Evolutionary conservation across 2,888 invertebrate genomes (phyloP), one percentile per base, ranked within the genome.

Genomic region (Apoderus coryli): DNA sequence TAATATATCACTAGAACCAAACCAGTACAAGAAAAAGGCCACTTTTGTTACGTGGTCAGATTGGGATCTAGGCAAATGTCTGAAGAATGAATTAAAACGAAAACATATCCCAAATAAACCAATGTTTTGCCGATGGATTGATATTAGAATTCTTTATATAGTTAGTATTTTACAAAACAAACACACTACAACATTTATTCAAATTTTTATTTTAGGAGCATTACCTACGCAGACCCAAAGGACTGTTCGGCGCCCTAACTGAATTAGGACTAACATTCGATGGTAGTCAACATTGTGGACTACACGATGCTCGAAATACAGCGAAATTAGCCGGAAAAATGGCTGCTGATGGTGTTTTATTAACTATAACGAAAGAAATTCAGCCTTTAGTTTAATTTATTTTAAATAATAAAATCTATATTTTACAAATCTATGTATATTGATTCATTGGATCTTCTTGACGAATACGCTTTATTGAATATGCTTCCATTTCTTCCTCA

Each of bases 371-470:
- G 23, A 60, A 55, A 43, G 59, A 57, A 4, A 11, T n/a, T n/a
- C n/a, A n/a, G n/a, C n/a, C n/a, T n/a, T n/a, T n/a, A n/a, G n/a
- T n/a, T n/a, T n/a, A n/a, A 19, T 28, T 28, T 28, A 9, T 19
- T 19, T 16, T 27, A 19, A 6, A 27, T 19, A 31, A 22, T 31
- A 16, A 13, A 26, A 26, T 14, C 11, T 31, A 31, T n/a, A n/a
- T n/a, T n/a, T n/a, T n/a, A n/a, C n/a, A n/a, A n/a, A n/a, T n/a
- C n/a, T n/a, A n/a, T n/a, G 55, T 41, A 45, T 57, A 58, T 31
- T 81, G 75, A 31, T 76, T 70, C 95, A 96, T 95, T 1, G 96
- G 96, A 63, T 98, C 96, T 40, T 89, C 88, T 1, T 76, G 77
- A 23, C 86, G 64, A 31, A 70, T 63, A 31, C 81, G 67, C 56